phyloP scores from a whole-genome alignment of 2,888 invertebrate genomes.

The Gisinianus flammeolus region DNA sequence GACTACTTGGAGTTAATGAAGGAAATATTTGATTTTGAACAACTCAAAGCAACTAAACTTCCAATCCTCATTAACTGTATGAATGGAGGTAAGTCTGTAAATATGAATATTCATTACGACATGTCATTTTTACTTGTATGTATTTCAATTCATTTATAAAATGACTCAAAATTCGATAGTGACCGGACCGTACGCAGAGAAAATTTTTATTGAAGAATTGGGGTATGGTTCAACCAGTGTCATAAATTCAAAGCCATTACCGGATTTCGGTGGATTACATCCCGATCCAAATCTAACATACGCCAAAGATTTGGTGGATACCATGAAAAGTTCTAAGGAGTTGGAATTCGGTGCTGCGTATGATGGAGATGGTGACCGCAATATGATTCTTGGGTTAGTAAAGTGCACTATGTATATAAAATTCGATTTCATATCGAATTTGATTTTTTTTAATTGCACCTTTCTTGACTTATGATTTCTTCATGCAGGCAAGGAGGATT shows the following conservation, averaged over 20 bases:
- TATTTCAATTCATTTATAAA: too few relatives aligned
- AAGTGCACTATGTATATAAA: too few relatives aligned
- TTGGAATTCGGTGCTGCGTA: slow-evolving; percentile 93
- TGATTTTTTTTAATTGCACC: too few relatives aligned
- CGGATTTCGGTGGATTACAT: slow-evolving; percentile 54
- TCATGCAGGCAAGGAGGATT: slow-evolving; percentile 87
- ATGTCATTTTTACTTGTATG: slow-evolving; percentile 30
- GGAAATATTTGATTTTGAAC: slow-evolving; percentile 91
- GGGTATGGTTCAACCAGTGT: slow-evolving; percentile 69
- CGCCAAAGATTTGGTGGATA: slow-evolving; percentile 77
- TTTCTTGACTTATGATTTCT: too few relatives aligned
- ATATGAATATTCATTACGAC: not conserved
- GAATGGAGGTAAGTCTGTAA: slow-evolving; percentile 78
- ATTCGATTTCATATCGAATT: too few relatives aligned
- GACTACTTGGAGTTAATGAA: slow-evolving; percentile 92
- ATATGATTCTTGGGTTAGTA: slow-evolving; percentile 99
- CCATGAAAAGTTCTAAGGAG: slow-evolving; percentile 68
- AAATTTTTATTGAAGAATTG: slow-evolving; percentile 85
- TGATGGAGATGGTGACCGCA: slow-evolving; percentile 98
- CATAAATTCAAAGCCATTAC: slow-evolving; percentile 51
- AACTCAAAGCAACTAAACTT: slow-evolving; percentile 77
- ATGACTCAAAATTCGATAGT: too few relatives aligned
- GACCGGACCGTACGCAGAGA: slow-evolving; percentile 92
- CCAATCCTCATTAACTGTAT: slow-evolving; percentile 90
- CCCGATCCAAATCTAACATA: slow-evolving; percentile 94